Evolutionary conservation across 2,113 vertebrate genomes (phyloP).

Genomic region (Mus pahari): DNA sequence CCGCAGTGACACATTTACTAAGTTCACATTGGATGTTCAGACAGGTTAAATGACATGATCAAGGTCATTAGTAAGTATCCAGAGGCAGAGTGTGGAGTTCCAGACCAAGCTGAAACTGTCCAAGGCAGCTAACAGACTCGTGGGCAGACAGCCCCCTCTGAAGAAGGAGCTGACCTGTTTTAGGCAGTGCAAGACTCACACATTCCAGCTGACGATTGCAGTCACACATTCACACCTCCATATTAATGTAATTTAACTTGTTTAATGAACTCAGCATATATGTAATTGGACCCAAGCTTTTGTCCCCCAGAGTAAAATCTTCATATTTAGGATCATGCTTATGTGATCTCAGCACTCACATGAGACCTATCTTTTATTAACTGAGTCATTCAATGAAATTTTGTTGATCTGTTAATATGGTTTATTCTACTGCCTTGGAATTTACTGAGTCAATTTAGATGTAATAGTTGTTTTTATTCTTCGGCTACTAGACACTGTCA

Average conservation of each 20-base stretch:
- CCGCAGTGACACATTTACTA: not conserved
- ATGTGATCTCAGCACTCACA: not conserved
- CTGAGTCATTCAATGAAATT: constrained; percentile 10
- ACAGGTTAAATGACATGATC: not conserved
- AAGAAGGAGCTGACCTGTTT: not conserved
- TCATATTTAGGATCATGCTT: not conserved
- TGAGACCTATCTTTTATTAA: not conserved
- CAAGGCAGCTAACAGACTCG: fast-evolving
- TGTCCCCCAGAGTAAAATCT: not conserved
- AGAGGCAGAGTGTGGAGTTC: not conserved
- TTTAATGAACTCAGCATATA: constrained; percentile 1
- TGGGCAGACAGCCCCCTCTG: no score
- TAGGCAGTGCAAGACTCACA: not conserved
- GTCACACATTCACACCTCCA: not conserved
- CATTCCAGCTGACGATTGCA: no score
- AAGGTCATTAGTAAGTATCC: not conserved
- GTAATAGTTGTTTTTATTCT: constrained; percentile 50
- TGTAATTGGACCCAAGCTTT: not conserved
- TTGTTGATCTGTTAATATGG: not conserved
- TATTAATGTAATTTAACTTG: not conserved
- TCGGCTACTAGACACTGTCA: not conserved
- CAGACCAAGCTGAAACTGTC: not conserved
- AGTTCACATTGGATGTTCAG: not conserved
- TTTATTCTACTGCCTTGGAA: constrained; percentile 61
- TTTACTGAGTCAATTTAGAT: constrained; percentile 49